Percentiles rank a stretch among this genome's conserved stretches.
phyloP scores from a whole-genome alignment of 2,888 invertebrate genomes.

The Orchesellides sinensis region DNA sequence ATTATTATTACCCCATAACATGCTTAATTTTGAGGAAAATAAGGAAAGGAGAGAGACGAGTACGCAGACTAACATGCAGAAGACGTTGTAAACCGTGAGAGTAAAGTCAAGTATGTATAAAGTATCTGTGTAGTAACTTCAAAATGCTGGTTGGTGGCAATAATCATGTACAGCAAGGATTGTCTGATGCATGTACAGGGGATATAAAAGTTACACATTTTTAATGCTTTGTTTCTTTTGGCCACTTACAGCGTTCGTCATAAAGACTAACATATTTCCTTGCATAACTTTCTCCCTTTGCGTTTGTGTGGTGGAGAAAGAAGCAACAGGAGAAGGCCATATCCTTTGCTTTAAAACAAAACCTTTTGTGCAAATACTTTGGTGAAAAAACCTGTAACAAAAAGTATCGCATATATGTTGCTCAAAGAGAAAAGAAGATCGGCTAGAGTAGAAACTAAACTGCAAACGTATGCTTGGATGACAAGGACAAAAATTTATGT shows the following conservation, averaged over 20 bases:
- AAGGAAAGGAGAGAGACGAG: too few relatives aligned
- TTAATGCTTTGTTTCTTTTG: background rate
- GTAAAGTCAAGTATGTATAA: background rate
- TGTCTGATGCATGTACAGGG: background rate
- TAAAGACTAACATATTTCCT: background rate
- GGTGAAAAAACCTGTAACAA: too few relatives aligned
- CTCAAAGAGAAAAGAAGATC: too few relatives aligned
- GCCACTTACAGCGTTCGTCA: background rate
- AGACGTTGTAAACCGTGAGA: background rate
- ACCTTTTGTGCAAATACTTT: background rate
- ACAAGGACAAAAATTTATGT: background rate
- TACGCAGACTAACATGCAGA: background rate
- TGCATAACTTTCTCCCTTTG: background rate
- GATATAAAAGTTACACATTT: conserved; percentile 14
- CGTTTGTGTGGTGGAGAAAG: conserved; percentile 1
- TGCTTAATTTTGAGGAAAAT: conserved; percentile 30
- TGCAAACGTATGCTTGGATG: background rate
- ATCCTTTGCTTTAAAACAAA: background rate
- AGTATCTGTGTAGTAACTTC: too few relatives aligned
- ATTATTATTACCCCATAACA: conserved; percentile 24
- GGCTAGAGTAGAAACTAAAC: too few relatives aligned
- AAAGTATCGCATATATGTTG: too few relatives aligned
- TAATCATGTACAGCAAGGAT: background rate
- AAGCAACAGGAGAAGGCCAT: conserved; percentile 44
- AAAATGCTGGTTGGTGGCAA: too few relatives aligned